A percentile compares a stretch with the other conserved stretches of the same genome.
phyloP scores from a whole-genome alignment of 2,113 vertebrate species.

The Scopus umbretta region DNA sequence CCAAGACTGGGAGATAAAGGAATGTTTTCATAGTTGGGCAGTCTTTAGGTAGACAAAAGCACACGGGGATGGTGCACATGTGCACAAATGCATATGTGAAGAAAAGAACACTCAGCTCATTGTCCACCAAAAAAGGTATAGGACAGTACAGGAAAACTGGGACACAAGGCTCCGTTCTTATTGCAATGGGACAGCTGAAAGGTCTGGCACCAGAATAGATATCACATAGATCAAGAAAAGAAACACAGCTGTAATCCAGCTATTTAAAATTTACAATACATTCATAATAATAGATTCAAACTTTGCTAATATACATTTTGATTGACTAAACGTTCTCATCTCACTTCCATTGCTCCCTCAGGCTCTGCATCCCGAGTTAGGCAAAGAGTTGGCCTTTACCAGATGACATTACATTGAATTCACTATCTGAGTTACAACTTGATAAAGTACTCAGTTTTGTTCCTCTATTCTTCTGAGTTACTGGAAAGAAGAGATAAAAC shows the following conservation, averaged over 20 bases:
- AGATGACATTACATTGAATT: conserved; percentile 19
- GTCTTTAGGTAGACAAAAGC: not conserved
- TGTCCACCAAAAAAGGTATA: not conserved
- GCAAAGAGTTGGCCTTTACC: conserved; percentile 6
- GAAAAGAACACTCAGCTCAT: not conserved
- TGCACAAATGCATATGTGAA: not conserved
- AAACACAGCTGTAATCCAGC: not conserved
- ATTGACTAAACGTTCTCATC: not conserved
- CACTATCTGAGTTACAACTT: conserved; percentile 20
- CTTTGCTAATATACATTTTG: conserved; percentile 46
- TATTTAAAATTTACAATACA: not conserved
- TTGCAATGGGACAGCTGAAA: not conserved
- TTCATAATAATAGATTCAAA: conserved; percentile 1
- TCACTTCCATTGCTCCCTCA: not conserved
- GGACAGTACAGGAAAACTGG: not conserved
- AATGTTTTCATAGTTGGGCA: not conserved
- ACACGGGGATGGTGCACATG: not conserved
- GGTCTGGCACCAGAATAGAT: not conserved
- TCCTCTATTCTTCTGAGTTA: conserved; percentile 6
- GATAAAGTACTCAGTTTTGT: conserved; percentile 14
- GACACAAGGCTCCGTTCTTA: not conserved
- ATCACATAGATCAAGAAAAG: not conserved
- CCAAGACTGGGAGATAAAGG: not conserved
- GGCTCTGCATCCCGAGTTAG: not conserved
- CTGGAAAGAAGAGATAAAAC: conserved; percentile 10